phyloP scores from a whole-genome alignment of 2,797 vertebrate species.

The Xerus rutilus region DNA sequence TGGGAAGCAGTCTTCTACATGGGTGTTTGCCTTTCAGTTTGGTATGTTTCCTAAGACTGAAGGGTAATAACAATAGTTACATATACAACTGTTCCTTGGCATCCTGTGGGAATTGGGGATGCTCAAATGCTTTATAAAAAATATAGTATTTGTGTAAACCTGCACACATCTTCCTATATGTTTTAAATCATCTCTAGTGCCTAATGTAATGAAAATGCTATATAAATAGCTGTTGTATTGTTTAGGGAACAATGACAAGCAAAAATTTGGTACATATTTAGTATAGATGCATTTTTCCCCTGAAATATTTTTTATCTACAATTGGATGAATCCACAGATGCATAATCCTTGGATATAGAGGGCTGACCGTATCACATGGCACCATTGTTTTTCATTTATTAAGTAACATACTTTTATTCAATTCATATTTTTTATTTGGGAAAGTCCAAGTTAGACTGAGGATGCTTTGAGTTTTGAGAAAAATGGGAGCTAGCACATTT shows the following conservation, averaged over 20 bases:
- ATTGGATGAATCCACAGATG: not conserved
- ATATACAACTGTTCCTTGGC: not conserved
- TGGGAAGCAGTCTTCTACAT: not conserved
- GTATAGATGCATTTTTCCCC: not conserved
- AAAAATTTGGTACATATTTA: not conserved
- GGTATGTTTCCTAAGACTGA: not conserved
- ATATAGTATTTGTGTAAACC: not conserved
- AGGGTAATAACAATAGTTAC: not conserved
- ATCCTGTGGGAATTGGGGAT: not conserved
- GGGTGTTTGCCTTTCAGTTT: not conserved
- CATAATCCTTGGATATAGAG: too few relatives aligned
- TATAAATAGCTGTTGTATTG: not conserved
- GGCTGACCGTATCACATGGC: not conserved
- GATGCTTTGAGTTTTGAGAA: slow-evolving; percentile 34
- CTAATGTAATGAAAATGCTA: not conserved
- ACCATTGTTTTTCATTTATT: not conserved
- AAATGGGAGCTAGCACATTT: not conserved
- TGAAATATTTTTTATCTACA: not conserved
- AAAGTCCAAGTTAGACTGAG: slow-evolving; percentile 22
- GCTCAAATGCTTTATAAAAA: not conserved
- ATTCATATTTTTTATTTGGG: slow-evolving; percentile 22
- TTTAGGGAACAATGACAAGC: not conserved
- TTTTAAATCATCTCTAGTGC: not conserved
- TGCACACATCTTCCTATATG: not conserved
- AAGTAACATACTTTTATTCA: not conserved